These are phyloP conservation scores for Antennarius maculatus DNA, from an alignment of 2,797 vertebrate species.

Conservation along the genomic window DNA sequence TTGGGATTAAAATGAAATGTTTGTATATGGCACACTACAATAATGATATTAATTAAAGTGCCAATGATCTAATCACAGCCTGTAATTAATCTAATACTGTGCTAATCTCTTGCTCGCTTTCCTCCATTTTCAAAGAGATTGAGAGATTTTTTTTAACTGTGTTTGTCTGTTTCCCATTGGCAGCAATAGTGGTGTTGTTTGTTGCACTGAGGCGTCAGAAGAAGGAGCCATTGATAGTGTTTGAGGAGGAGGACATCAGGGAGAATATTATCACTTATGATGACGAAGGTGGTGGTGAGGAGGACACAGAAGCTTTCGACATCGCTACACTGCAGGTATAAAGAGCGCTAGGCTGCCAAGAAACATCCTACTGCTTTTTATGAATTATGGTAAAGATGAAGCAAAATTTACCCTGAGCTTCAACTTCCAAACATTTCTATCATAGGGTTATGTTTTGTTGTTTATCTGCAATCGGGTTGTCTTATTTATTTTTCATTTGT, in stretches of 20 bases:
- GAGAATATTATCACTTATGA: conserved; percentile 99
- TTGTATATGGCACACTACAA: conserved; percentile 24
- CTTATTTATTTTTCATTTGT: no score
- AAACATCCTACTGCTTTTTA: not conserved
- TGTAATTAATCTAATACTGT: conserved; percentile 16
- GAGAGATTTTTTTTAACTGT: conserved; percentile 3
- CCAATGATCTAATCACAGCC: conserved; percentile 39
- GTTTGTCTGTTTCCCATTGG: conserved; percentile 22
- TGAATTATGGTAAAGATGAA: no score
- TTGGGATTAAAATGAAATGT: conserved; percentile 28
- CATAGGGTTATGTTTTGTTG: no score
- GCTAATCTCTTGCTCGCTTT: conserved; percentile 25
- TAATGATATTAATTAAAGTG: conserved; percentile 48
- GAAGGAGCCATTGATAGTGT: conserved; percentile 95
- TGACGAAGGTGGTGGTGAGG: conserved; percentile 96
- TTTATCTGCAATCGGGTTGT: no score
- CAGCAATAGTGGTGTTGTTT: conserved; percentile 87
- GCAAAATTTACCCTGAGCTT: no score
- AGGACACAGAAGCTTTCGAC: conserved; percentile 97
- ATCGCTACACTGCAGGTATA: conserved; percentile 90
- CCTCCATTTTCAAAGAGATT: conserved; percentile 10
- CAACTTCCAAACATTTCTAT: no score
- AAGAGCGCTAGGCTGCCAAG: not conserved
- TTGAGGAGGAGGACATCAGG: conserved; percentile 96
- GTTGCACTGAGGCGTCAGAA: conserved; percentile 95